Percentiles rank a stretch among this genome's conserved stretches.
Evolutionary conservation across 2,797 vertebrate genomes (phyloP).

Genomic region (Microhierax caerulescens): DNA sequence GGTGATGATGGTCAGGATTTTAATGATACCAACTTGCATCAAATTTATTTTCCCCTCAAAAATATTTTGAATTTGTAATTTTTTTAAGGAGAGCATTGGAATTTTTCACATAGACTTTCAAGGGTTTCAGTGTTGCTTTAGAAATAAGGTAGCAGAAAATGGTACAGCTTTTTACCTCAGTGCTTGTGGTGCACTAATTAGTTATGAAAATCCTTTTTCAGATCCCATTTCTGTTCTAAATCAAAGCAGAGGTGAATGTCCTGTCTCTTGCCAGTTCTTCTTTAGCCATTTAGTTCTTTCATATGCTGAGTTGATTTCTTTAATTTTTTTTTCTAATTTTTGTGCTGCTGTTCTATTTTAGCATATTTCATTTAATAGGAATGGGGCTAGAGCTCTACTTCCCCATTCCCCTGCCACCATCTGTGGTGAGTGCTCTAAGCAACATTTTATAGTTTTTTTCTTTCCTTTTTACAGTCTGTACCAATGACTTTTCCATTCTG

Average conservation of each 20-base stretch:
- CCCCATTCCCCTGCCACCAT: not conserved
- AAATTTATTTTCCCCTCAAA: not conserved
- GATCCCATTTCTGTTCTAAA: not conserved
- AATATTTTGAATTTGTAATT: not conserved
- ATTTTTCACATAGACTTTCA: not conserved
- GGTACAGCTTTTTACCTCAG: not conserved
- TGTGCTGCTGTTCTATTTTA: not conserved
- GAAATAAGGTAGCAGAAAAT: not conserved
- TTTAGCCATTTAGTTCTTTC: not conserved
- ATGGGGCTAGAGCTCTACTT: not conserved
- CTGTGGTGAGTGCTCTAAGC: not conserved
- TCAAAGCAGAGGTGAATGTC: not conserved
- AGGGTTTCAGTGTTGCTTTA: not conserved
- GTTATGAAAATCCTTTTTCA: not conserved
- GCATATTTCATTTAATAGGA: not conserved
- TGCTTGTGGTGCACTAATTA: not conserved
- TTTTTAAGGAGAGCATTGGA: not conserved
- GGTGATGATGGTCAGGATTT: not conserved
- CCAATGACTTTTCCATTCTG: not conserved
- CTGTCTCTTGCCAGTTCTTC: not conserved
- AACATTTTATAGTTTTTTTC: not conserved
- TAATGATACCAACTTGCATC: not conserved
- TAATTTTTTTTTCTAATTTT: not conserved
- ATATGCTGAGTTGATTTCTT: not conserved
- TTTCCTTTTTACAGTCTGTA: not conserved